Base-by-base conservation (phyloP, 1,140 invertebrate genomes). In the Lanistes nyassanus region DNA sequence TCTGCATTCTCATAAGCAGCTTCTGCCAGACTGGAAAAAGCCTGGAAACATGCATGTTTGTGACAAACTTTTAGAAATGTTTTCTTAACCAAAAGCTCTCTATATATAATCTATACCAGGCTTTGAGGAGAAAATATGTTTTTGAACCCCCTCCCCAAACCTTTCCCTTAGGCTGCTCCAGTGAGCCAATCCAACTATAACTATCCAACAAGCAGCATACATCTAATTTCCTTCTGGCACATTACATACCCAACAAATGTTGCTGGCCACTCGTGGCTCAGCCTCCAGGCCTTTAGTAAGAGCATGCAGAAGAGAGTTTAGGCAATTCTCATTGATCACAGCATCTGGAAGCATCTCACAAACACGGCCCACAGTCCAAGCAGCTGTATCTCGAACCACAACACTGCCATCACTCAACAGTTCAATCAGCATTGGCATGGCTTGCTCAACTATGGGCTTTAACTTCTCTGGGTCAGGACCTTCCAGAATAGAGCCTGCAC, bases 301-400 rank as follows among this genome's bases (percentile, higher is more conserved):
- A 79, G 95, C 95, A 86, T 97, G 94, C 2, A 99, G 88, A 19
- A 99, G 86, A 9, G 94, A 94, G 1, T 88, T 93, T 29, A 99
- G 89, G 71, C 78, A 84, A 1, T 92, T 92, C 82, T 95, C 93
- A 89, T 95, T 97, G n/a, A 98, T 95, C 0, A 96, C 97, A 23
- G 97, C 95, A 85, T 98, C 97, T 0, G 97, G 97, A 76, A 98
- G 95, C 60, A 98, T 94, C 90, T 99, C 98, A 90, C 97, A 99
- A 66, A 99, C 97, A 79, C 98, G 92, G 3, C 97, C 97, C 82
- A 99, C 95, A 0, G 97, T 97, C 98, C 98, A 99, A 0, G 98
- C 98, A 0, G 96, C 94, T 21, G 98, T 99, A 87, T 99, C 98
- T 75, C 97, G 91, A 26, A 99, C 98, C 68, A 94, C 95, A 1